Percentiles rank a stretch among this genome's conserved stretches.
These are phyloP conservation scores for Anoplophora glabripennis DNA, from an alignment of 1,140 invertebrate species.

Conservation along the genomic window DNA sequence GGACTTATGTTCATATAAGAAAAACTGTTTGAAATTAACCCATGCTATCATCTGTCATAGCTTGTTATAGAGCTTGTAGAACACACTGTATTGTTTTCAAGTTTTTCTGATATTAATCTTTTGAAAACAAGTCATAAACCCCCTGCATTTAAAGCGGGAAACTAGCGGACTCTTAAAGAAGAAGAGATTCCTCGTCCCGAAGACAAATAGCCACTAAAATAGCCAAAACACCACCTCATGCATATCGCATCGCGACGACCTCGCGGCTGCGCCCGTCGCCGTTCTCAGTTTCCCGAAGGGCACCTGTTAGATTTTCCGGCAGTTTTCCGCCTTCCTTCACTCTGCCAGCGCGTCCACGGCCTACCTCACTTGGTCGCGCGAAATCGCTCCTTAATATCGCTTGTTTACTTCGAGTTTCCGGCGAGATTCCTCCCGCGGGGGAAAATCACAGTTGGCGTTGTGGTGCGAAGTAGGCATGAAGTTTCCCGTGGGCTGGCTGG, in stretches of 20 bases:
- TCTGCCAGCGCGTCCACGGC: background rate
- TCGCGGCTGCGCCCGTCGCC: background rate
- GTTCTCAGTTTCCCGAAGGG: background rate
- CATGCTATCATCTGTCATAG: no score
- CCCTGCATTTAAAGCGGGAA: no score
- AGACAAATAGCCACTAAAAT: no score
- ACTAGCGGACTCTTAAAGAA: no score
- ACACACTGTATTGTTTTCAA: no score
- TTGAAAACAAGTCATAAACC: no score
- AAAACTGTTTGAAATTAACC: no score
- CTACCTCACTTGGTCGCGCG: background rate
- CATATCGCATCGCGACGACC: background rate
- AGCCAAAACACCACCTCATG: no score
- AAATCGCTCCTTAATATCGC: background rate
- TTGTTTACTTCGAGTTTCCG: background rate
- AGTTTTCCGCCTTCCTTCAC: conserved; percentile 21
- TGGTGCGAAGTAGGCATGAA: conserved; percentile 1
- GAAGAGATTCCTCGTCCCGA: no score
- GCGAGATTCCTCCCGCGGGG: background rate
- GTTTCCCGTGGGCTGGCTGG: background rate
- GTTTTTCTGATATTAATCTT: no score
- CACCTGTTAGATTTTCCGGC: conserved; percentile 27
- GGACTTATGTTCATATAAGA: no score
- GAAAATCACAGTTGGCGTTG: background rate
- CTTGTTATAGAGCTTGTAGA: no score